These are phyloP conservation scores for Rissa tridactyla DNA, from an alignment of 2,113 vertebrate species.

Conservation along the genomic window DNA sequence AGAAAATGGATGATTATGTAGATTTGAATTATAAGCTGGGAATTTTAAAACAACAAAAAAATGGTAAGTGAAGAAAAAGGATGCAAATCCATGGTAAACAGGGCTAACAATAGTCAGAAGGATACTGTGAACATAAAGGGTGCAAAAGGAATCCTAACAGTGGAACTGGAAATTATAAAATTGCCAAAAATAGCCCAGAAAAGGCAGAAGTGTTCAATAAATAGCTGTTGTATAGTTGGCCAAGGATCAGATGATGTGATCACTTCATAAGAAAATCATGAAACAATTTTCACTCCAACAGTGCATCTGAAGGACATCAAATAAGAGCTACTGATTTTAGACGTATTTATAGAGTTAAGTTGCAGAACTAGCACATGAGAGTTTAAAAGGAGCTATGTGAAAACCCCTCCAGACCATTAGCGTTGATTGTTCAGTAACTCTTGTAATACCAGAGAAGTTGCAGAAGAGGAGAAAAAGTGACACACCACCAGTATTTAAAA, in stretches of 20 bases:
- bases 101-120: not conserved
- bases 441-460: not conserved
- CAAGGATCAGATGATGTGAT: constrained; percentile 15
- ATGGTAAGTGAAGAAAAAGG: not conserved
- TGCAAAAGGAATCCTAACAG: not conserved
- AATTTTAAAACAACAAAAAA: not conserved
- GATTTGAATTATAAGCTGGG: not conserved
- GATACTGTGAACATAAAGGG: not conserved
- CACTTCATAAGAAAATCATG: constrained; percentile 21
- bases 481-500: not conserved
- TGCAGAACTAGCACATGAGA: not conserved
- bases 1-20: not conserved
- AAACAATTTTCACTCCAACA: constrained; percentile 17
- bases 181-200: constrained; percentile 22
- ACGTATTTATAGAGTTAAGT: not conserved
- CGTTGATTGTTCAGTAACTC: not conserved
- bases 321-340: constrained; percentile 13
- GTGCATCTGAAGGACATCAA: constrained; percentile 1
- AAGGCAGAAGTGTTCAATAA: constrained; percentile 3
- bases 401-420: not conserved
- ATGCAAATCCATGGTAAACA: not conserved
- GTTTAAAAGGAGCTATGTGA: not conserved
- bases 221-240: not conserved
- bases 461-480: not conserved
- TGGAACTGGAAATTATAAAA: not conserved